phyloP scores from a whole-genome alignment of 2,797 vertebrate species.

The Aeoliscus strigatus region DNA sequence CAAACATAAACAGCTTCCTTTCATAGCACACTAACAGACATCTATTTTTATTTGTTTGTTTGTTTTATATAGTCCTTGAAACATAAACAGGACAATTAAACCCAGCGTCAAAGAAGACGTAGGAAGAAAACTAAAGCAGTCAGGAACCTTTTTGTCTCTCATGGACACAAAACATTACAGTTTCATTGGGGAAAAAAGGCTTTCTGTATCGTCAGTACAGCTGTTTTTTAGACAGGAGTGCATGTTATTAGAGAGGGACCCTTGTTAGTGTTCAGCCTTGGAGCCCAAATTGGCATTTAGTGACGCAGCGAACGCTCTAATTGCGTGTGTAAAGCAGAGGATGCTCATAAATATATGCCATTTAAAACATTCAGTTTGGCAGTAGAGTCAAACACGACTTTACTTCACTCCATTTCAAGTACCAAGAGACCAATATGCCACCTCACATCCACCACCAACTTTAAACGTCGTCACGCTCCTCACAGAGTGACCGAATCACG shows the following conservation, averaged over 20 bases:
- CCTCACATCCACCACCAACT: slow-evolving; percentile 31
- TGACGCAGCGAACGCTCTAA: slow-evolving; percentile 58
- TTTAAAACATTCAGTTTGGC: slow-evolving; percentile 29
- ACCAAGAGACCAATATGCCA: background rate
- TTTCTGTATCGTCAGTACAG: slow-evolving; percentile 43
- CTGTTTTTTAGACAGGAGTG: slow-evolving; percentile 49
- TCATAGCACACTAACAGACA: background rate
- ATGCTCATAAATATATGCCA: slow-evolving; percentile 49
- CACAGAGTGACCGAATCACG: no score
- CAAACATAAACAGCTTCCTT: slow-evolving; percentile 4
- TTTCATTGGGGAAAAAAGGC: slow-evolving; percentile 9
- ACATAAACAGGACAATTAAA: slow-evolving; percentile 13
- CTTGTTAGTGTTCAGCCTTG: slow-evolving; percentile 53
- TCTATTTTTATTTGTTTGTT: slow-evolving; percentile 1
- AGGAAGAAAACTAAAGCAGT: background rate
- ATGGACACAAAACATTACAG: slow-evolving; percentile 14
- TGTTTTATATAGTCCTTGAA: slow-evolving; percentile 5
- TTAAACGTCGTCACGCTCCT: no score
- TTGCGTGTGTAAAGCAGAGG: slow-evolving; percentile 48
- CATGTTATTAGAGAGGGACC: slow-evolving; percentile 42
- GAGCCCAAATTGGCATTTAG: slow-evolving; percentile 63
- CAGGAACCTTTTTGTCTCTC: slow-evolving; percentile 5
- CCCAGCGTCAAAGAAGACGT: slow-evolving; percentile 6
- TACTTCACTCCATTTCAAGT: slow-evolving; percentile 8
- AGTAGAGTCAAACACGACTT: slow-evolving; percentile 29